Percentiles rank a stretch among this genome's conserved stretches.
Evolutionary conservation across 1,140 invertebrate species (phyloP).

Genomic region (Bombus waltoni): DNA sequence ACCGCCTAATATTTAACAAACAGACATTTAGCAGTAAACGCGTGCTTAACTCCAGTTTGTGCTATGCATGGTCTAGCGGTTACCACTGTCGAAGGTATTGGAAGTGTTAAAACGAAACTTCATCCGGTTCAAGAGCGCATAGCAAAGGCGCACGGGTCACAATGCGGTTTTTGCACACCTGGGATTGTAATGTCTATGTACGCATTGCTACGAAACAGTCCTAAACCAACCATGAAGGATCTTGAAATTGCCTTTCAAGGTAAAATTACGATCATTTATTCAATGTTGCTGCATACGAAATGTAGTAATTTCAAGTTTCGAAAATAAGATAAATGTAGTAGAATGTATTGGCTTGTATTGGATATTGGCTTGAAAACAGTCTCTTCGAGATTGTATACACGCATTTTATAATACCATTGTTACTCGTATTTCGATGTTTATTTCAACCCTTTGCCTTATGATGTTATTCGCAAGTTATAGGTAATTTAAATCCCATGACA

Average conservation of each 20-base stretch:
- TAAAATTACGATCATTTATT: slow-evolving; percentile 44
- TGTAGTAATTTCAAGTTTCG: background rate
- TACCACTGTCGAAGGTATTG: slow-evolving; percentile 95
- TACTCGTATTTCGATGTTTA: no score
- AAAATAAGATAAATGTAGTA: no score
- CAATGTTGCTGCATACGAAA: background rate
- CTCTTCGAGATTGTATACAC: no score
- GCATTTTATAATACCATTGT: no score
- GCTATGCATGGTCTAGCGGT: slow-evolving; percentile 92
- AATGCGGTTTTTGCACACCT: slow-evolving; percentile 96
- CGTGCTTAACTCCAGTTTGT: slow-evolving; percentile 93
- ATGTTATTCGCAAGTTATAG: no score
- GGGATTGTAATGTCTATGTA: slow-evolving; percentile 98
- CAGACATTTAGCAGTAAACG: slow-evolving; percentile 95
- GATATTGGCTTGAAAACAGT: no score
- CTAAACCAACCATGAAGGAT: slow-evolving; percentile 87
- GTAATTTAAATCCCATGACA: no score
- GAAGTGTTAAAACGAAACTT: slow-evolving; percentile 87
- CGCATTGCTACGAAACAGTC: slow-evolving; percentile 87
- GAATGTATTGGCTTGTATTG: no score
- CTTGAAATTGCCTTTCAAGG: slow-evolving; percentile 93
- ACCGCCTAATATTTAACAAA: slow-evolving; percentile 41
- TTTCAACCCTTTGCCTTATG: no score
- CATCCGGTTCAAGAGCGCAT: slow-evolving; percentile 94
- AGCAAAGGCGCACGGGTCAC: slow-evolving; percentile 93